These are phyloP conservation scores for Rostratula benghalensis DNA, from an alignment of 2,113 vertebrate species.

Conservation along the genomic window DNA sequence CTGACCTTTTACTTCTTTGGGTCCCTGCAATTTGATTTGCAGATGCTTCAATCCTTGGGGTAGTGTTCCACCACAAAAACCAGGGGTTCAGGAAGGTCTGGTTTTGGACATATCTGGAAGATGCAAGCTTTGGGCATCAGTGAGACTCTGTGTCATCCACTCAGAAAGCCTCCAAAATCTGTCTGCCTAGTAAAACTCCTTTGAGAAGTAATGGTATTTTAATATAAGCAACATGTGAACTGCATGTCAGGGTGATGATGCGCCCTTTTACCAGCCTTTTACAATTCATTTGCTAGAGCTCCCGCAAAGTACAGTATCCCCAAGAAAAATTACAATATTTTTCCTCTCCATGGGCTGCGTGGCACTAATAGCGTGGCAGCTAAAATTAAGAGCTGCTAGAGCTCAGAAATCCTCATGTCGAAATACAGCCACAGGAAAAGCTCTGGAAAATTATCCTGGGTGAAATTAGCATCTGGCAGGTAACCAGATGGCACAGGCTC, in stretches of 20 bases:
- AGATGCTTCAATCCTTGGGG: background rate
- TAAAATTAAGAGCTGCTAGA: constrained; percentile 18
- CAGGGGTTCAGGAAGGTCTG: background rate
- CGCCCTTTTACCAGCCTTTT: background rate
- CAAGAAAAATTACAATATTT: background rate
- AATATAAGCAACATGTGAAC: background rate
- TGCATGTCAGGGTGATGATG: background rate
- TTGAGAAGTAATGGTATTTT: background rate
- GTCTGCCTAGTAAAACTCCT: background rate
- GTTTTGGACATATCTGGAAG: background rate
- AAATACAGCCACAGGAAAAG: background rate
- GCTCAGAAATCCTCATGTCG: background rate
- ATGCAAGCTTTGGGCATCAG: background rate
- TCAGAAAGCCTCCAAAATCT: background rate
- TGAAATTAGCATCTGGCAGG: background rate
- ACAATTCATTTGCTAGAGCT: constrained; percentile 1
- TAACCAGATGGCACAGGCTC: background rate
- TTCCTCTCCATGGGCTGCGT: background rate
- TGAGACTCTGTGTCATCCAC: background rate
- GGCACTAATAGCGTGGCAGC: constrained; percentile 13
- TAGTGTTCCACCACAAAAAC: background rate
- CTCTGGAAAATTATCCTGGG: background rate
- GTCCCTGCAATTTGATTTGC: background rate
- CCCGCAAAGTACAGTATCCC: background rate
- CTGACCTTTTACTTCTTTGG: background rate